Evolutionary conservation across 2,888 invertebrate genomes (phyloP).

Genomic region (Ochlodes sylvanus): DNA sequence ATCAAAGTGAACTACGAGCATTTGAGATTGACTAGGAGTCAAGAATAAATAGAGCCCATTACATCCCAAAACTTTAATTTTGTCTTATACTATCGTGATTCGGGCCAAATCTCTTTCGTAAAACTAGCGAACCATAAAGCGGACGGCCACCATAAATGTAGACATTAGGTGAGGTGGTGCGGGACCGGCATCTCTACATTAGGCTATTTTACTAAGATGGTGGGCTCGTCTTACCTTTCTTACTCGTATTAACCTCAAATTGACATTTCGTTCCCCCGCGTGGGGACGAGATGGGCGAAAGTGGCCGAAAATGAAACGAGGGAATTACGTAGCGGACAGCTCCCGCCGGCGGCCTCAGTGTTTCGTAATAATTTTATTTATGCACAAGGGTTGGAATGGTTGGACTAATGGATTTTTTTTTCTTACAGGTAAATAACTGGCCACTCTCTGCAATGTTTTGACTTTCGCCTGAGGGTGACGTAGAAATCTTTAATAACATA

Average conservation of each 20-base stretch:
- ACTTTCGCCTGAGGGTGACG: neutral
- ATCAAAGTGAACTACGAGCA: no score
- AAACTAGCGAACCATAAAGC: constrained; percentile 38
- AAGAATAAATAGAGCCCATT: no score
- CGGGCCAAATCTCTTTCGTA: neutral
- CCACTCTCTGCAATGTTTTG: neutral
- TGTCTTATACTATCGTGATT: no score
- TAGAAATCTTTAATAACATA: neutral
- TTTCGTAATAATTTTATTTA: constrained; percentile 12
- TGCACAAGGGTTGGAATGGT: neutral
- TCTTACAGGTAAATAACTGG: constrained; percentile 51
- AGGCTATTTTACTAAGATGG: constrained; percentile 50
- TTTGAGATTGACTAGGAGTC: no score
- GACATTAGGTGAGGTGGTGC: constrained; percentile 54
- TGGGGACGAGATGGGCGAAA: constrained; percentile 44
- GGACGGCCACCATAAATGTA: constrained; percentile 45
- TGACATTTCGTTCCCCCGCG: constrained; percentile 51
- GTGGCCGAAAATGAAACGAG: constrained; percentile 19
- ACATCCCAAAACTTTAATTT: no score
- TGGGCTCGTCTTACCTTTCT: constrained; percentile 47
- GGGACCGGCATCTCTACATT: constrained; percentile 47
- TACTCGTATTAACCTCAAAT: constrained; percentile 53
- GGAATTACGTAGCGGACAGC: constrained; percentile 25
- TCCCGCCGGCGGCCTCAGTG: neutral
- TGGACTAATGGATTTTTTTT: constrained; percentile 40